Conservation (phyloP, 2,888 invertebrate genomes). For the Eilema griseolum region DNA sequence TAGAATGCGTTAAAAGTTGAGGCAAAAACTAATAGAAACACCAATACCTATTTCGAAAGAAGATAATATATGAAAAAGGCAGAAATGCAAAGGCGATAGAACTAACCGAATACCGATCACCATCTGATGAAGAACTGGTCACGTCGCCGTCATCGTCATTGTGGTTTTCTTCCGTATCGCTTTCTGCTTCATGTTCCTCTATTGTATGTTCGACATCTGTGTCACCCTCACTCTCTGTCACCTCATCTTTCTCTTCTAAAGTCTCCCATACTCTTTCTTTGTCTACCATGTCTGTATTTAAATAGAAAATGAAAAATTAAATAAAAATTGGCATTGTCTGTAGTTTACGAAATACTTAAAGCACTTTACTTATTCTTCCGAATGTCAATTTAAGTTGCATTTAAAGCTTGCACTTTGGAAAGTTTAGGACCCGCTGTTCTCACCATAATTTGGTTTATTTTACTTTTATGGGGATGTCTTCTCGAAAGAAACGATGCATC, state of each 20-base stretch:
- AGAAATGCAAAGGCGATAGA: neutral
- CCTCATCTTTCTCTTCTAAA: conserved; percentile 84
- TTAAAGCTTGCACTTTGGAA: neutral
- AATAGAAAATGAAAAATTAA: neutral
- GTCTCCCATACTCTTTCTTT: conserved; percentile 87
- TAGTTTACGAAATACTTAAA: neutral
- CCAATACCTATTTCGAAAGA: neutral
- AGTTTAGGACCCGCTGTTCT: neutral
- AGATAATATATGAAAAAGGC: neutral
- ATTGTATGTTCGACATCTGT: conserved; percentile 55
- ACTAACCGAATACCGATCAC: conserved; percentile 24
- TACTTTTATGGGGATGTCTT: neutral
- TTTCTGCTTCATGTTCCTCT: conserved; percentile 49
- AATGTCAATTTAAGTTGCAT: neutral
- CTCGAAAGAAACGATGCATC: neutral
- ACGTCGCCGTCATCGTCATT: conserved; percentile 41
- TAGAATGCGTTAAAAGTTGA: neutral
- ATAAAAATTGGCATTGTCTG: neutral
- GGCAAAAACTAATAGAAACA: neutral
- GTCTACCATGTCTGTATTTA: conserved; percentile 78
- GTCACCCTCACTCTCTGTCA: conserved; percentile 60
- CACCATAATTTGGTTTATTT: neutral
- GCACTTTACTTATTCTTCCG: neutral
- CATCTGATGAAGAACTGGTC: conserved; percentile 35
- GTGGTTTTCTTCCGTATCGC: conserved; percentile 38